Base-by-base conservation (phyloP, 2,888 invertebrate genomes). In the Leptothorax acervorum region DNA sequence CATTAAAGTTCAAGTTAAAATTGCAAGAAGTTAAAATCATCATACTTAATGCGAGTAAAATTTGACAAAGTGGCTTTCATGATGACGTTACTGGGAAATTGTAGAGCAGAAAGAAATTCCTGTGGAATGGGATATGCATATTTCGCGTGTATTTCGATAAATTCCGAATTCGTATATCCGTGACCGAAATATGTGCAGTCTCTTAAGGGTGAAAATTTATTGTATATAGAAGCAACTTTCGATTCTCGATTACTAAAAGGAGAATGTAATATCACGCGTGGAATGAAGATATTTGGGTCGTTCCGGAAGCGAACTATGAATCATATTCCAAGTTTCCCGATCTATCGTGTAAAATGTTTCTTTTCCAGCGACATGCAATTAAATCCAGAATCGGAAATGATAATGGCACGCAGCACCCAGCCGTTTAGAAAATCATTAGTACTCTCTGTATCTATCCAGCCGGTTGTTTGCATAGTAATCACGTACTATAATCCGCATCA, bases 331-430 rank as follows among this genome's bases (percentile, higher is more conserved):
- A 60, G 4, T 45, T 74, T 3, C 12, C 1, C 39, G 12, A 55
- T 71, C 5, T 48, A 48, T 23, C 42, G 1, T 8, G 31, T 4
- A 35, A 65, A 8, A 55, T 70, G 45, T 23, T 60, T 31, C 11
- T 28, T 68, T n/a, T 23, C 15, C 8, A 12, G 3, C 11, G 15
- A 48, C n/a, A 15, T 3, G 45, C 35, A 48, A 48, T 45, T 39
- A 60, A 70, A 70, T 66, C 2, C 28, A 51, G 23, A 35, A 79
- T 70, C 35, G 68, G 45, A 70, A 68, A 48, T 79, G 15, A n/a
- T 6, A 45, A 68, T 45, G 55, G 12, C 3, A 57, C 15, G 42
- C n/a, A 8, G 15, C 15, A 35, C 9, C 3, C 55, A 57, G 15
- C 0, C 68, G 11, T n/a, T 55, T 35, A 23, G 70, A 71, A 48